Conservation (phyloP, 2,797 vertebrate genomes). For the Agapornis canus region DNA sequence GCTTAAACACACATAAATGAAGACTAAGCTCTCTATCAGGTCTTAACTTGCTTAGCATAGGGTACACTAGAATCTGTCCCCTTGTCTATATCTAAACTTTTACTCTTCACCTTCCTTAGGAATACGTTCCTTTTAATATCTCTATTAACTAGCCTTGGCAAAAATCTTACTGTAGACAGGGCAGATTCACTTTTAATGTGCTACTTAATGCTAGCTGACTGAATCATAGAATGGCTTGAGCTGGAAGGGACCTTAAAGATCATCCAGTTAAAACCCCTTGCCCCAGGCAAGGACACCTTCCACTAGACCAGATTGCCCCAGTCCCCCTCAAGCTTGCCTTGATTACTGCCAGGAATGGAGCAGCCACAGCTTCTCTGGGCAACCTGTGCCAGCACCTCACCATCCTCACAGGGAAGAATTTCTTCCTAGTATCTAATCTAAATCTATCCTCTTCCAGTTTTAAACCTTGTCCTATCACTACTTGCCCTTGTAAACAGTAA, state of each 20-base stretch:
- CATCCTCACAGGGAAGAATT: neutral
- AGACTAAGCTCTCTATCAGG: neutral
- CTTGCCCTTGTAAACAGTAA: neutral
- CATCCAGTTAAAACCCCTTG: neutral
- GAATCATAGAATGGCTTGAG: neutral
- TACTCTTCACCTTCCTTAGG: neutral
- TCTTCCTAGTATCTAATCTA: neutral
- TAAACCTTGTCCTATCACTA: neutral
- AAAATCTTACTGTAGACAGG: neutral
- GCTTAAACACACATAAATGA: neutral
- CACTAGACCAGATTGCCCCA: neutral
- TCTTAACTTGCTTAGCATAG: neutral
- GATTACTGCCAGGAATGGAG: neutral
- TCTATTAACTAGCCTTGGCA: neutral
- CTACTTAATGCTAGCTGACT: neutral
- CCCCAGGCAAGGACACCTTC: neutral
- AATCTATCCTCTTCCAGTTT: neutral
- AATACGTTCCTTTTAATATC: neutral
- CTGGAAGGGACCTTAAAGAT: neutral
- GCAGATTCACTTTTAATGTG: neutral
- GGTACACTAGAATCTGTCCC: neutral
- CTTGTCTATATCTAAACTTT: neutral
- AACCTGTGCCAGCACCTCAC: fast-evolving
- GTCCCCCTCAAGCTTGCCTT: neutral
- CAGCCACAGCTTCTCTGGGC: neutral